Conservation (phyloP, 2,888 invertebrate genomes). For the Deilephila elpenor region DNA sequence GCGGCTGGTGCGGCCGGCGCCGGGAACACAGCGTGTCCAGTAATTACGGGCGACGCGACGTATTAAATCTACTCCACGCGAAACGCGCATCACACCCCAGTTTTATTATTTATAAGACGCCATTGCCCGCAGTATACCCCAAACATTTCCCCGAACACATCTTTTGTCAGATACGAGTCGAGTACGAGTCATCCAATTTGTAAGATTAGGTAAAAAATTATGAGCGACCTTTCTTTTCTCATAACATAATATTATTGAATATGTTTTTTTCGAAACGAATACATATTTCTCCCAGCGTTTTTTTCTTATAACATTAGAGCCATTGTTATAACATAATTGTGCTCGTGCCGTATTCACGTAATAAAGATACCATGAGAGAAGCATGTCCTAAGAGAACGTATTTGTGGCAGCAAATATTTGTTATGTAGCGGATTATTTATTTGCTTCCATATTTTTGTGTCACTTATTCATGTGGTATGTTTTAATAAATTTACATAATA, state of each 20-base stretch:
- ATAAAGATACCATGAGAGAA: background rate
- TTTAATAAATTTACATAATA: background rate
- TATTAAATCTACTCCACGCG: constrained; percentile 15
- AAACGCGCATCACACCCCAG: background rate
- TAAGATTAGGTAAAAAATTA: constrained; percentile 19
- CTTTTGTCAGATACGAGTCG: constrained; percentile 17
- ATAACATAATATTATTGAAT: constrained; percentile 2
- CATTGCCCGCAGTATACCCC: background rate
- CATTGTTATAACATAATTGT: background rate
- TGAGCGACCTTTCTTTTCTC: constrained; percentile 4
- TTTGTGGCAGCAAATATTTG: background rate
- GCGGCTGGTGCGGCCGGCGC: background rate
- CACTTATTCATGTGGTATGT: background rate
- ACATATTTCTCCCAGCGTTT: background rate
- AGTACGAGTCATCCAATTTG: constrained; percentile 17
- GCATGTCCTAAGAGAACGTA: background rate
- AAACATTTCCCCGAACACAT: constrained; percentile 17
- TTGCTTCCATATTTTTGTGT: background rate
- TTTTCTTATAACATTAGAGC: background rate
- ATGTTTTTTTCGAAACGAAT: background rate
- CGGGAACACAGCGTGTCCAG: constrained; percentile 4
- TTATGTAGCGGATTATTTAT: background rate
- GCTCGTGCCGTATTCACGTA: background rate
- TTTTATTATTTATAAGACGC: constrained; percentile 8
- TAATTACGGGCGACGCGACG: constrained; percentile 20